phyloP scores from a whole-genome alignment of 2,113 vertebrate genomes.

The Calyptommatus sinebrachiatus region DNA sequence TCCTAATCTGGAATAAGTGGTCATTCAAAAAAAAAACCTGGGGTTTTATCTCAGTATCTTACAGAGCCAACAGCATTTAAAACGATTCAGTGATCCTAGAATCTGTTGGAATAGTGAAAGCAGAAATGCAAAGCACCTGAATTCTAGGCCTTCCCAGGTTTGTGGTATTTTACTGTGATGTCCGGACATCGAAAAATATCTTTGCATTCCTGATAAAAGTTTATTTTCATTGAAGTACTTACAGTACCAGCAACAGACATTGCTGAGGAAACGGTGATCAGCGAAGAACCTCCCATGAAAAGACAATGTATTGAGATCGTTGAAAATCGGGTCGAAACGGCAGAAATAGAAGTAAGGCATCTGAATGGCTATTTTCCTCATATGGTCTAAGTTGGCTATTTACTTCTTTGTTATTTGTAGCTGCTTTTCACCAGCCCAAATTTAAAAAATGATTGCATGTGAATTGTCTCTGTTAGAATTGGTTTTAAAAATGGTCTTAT shows the following conservation, averaged over 20 bases:
- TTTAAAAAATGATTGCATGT: conserved; percentile 42
- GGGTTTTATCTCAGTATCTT: neutral
- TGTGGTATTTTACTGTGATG: neutral
- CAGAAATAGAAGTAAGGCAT: conserved; percentile 85
- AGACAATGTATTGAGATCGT: conserved; percentile 84
- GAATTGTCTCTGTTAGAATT: conserved; percentile 13
- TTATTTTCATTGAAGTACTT: conserved; percentile 73
- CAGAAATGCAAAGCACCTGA: neutral
- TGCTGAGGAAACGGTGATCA: conserved; percentile 88
- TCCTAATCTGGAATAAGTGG: neutral
- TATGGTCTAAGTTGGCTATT: conserved; percentile 59
- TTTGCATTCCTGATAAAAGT: conserved; percentile 36
- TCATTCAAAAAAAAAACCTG: neutral
- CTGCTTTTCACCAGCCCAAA: conserved; percentile 55
- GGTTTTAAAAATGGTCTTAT: neutral
- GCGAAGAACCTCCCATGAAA: conserved; percentile 82
- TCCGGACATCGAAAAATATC: neutral
- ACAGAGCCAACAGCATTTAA: neutral
- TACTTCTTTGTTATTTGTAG: conserved; percentile 39
- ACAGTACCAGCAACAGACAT: conserved; percentile 89
- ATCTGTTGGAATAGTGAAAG: neutral
- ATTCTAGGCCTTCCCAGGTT: neutral
- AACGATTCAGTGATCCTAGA: neutral
- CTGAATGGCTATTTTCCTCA: conserved; percentile 67
- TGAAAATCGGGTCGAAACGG: conserved; percentile 80